Percentiles rank a stretch among this genome's conserved stretches.
phyloP scores from a whole-genome alignment of 2,888 invertebrate species.

The Bimastos eiseni region DNA sequence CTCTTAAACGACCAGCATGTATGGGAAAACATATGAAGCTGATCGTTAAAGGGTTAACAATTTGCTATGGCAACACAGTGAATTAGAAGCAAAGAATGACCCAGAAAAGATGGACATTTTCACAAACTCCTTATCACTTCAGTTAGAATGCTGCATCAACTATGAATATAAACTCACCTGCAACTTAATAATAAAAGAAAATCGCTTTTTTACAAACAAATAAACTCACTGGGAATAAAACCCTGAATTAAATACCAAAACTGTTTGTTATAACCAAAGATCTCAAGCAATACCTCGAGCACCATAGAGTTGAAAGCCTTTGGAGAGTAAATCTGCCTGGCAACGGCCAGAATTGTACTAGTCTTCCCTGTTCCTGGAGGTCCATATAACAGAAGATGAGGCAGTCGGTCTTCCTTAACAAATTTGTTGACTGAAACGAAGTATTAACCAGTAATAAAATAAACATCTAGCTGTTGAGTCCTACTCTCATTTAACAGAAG shows the following conservation, averaged over 20 bases:
- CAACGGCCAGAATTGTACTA: slow-evolving; percentile 93
- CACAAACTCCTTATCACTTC: neutral
- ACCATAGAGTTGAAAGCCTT: slow-evolving; percentile 93
- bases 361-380: slow-evolving; percentile 98
- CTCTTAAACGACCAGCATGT: no score
- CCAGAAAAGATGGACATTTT: neutral
- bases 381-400: slow-evolving; percentile 94
- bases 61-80: neutral
- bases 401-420: slow-evolving; percentile 86
- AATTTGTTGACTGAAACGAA: slow-evolving; percentile 60
- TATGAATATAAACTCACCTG: neutral
- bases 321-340: slow-evolving; percentile 84
- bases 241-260: neutral
- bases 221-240: neutral
- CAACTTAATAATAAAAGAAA: neutral
- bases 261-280: neutral
- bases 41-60: neutral
- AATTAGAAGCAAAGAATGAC: neutral
- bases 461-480: neutral
- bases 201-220: no score
- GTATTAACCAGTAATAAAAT: neutral
- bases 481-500: neutral
- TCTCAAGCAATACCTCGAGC: slow-evolving; percentile 61
- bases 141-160: neutral
- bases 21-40: no score